phyloP scores from a whole-genome alignment of 2,113 vertebrate genomes.

The Sisor rabdophorus region DNA sequence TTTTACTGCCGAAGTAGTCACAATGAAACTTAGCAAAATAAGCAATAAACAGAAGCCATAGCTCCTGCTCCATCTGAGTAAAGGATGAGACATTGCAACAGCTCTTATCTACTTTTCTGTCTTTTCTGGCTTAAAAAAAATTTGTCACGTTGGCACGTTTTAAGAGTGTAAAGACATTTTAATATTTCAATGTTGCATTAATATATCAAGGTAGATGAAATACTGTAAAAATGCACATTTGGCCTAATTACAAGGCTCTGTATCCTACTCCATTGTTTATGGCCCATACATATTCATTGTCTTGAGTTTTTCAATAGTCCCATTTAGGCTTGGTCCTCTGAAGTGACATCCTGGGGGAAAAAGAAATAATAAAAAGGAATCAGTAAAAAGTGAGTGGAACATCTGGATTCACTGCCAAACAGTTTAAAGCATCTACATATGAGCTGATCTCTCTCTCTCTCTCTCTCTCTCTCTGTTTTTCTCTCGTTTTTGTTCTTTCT shows the following conservation, averaged over 20 bases:
- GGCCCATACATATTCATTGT: slow-evolving; percentile 46
- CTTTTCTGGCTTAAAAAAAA: slow-evolving; percentile 23
- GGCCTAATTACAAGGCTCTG: slow-evolving; percentile 7
- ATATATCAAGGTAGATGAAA: slow-evolving; percentile 5
- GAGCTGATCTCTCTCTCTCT: slow-evolving; percentile 18
- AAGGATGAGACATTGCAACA: slow-evolving; percentile 59
- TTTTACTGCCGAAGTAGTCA: slow-evolving; percentile 71
- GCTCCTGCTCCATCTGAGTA: slow-evolving; percentile 40
- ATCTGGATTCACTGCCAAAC: slow-evolving; percentile 50
- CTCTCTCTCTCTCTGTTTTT: neutral
- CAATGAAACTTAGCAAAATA: slow-evolving; percentile 66
- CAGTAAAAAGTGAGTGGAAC: slow-evolving; percentile 42
- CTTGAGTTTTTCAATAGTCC: slow-evolving; percentile 59
- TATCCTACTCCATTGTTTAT: slow-evolving; percentile 34
- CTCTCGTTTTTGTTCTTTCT: slow-evolving; percentile 4
- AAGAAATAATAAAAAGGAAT: slow-evolving; percentile 58
- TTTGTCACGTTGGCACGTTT: slow-evolving; percentile 22
- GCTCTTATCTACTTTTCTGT: slow-evolving; percentile 13
- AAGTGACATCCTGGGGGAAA: slow-evolving; percentile 66
- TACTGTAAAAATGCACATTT: slow-evolving; percentile 17
- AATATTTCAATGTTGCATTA: slow-evolving; percentile 42
- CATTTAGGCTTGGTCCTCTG: slow-evolving; percentile 60
- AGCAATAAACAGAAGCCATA: slow-evolving; percentile 50
- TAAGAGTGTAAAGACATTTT: slow-evolving; percentile 33
- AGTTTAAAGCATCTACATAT: slow-evolving; percentile 33